Evolutionary conservation across 64 coral and sea anemone species (phyloP), one percentile per base, ranked within the genome.

Genomic region (Acropora yongei): DNA sequence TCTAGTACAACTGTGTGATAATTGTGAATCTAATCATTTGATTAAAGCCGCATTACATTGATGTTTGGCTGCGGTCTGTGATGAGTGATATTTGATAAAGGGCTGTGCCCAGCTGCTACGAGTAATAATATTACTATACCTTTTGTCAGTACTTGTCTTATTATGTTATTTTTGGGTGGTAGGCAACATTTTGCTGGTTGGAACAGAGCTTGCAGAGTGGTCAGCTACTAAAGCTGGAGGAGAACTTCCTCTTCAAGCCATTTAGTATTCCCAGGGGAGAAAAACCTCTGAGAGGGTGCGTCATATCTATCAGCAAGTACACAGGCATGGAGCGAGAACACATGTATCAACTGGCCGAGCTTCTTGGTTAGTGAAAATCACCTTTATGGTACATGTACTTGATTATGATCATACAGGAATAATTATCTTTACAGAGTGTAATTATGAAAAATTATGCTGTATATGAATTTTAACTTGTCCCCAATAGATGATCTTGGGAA

Each of bases 101-200:
- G 30, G 30, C 30, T 30, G 30, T 30, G 30, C 30, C 30, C 30
- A 30, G 30, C 30, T 30, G 30, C 30, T 30, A 30, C 30, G 30
- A 30, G 30, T 30, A 30, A 30, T 30, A 30, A 30, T 30, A 55
- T 10, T 55, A 45, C 1, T 9, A 50, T 45, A 61, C 80, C 63
- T 7, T 42, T 14, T 8, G n/a, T 61, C 50, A 58, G 2, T 63
- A 12, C 11, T 63, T 75, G n/a, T 6, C 30, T 9, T 7, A 30
- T 30, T 30, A 30, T 50, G 5, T 4, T 39, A 48, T 78, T 45
- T 48, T 49, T 88, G 74, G 20, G 30, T 30, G 30, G 30, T 55
- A 99, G 97, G 97, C 93, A 8, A 99, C 97, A 76, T 96, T 96
- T 76, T 99, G 94, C 53, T 99, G 94, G 94, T 89, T 99, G 63